Percentiles rank a stretch among this genome's conserved stretches.
Conservation (phyloP, 2,113 vertebrate species). For the Pteronura brasiliensis region DNA sequence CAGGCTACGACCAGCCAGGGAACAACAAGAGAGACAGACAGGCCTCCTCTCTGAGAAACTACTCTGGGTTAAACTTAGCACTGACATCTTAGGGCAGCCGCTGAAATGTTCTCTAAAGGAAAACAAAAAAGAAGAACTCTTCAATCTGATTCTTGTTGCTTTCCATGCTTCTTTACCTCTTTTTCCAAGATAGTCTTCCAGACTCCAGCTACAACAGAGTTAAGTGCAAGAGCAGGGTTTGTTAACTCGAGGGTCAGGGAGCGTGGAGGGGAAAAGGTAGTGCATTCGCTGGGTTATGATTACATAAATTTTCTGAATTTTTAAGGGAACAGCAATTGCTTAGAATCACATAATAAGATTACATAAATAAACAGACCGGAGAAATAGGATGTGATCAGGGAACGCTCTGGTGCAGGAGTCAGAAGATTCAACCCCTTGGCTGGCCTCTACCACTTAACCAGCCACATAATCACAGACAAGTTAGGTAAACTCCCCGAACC, state of each 20-base stretch:
- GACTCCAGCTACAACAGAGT: not conserved
- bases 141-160: not conserved
- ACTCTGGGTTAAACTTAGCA: not conserved
- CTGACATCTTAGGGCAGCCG: not conserved
- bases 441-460: not conserved
- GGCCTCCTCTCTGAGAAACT: not conserved
- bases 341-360: not conserved
- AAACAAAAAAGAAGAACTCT: not conserved
- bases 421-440: not conserved
- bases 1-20: too few species aligned
- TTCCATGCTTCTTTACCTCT: not conserved
- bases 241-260: not conserved
- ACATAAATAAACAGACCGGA: not conserved
- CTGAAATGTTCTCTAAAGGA: not conserved
- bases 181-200: not conserved
- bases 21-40: not conserved
- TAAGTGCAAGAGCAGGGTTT: not conserved
- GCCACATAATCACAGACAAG: not conserved
- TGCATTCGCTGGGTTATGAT: not conserved
- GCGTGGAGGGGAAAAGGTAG: not conserved
- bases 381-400: not conserved
- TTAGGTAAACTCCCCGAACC: not conserved
- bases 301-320: not conserved
- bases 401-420: not conserved
- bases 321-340: constrained; percentile 25